phyloP scores from a whole-genome alignment of 1,140 invertebrate genomes.

The Trichoplusia ni region DNA sequence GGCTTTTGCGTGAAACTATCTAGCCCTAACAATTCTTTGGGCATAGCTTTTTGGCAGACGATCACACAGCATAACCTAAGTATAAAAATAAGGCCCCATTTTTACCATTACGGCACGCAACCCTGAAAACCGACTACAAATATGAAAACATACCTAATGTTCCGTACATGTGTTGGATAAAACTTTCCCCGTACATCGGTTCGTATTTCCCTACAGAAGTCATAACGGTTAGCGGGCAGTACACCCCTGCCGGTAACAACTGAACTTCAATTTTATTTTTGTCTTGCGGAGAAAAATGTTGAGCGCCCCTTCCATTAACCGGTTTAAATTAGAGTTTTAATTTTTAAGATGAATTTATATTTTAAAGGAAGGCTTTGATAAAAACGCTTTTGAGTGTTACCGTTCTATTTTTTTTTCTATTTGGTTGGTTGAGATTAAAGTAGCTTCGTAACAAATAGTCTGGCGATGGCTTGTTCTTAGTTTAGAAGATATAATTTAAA shows the following conservation, averaged over 20 bases:
- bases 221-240: constrained; percentile 64
- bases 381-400: too few species aligned
- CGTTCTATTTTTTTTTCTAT: too few species aligned
- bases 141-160: constrained; percentile 75
- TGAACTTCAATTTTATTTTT: constrained; percentile 73
- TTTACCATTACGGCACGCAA: too few species aligned
- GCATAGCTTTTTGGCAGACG: too few species aligned
- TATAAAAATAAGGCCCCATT: background rate
- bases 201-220: constrained; percentile 80
- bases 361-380: constrained; percentile 36
- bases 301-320: constrained; percentile 64
- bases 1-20: too few species aligned
- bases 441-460: too few species aligned
- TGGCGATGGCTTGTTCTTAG: too few species aligned
- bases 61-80: too few species aligned
- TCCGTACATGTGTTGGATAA: constrained; percentile 67
- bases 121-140: too few species aligned
- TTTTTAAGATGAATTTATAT: constrained; percentile 61
- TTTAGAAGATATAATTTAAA: too few species aligned
- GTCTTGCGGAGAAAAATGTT: constrained; percentile 66
- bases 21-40: too few species aligned
- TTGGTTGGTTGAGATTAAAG: too few species aligned
- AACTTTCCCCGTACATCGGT: constrained; percentile 73
- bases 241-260: constrained; percentile 32
- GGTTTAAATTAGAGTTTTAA: constrained; percentile 71